Percentiles rank a stretch among this genome's conserved stretches.
phyloP scores from a whole-genome alignment of 2,888 invertebrate genomes.

The Polylopha cassiicola region DNA sequence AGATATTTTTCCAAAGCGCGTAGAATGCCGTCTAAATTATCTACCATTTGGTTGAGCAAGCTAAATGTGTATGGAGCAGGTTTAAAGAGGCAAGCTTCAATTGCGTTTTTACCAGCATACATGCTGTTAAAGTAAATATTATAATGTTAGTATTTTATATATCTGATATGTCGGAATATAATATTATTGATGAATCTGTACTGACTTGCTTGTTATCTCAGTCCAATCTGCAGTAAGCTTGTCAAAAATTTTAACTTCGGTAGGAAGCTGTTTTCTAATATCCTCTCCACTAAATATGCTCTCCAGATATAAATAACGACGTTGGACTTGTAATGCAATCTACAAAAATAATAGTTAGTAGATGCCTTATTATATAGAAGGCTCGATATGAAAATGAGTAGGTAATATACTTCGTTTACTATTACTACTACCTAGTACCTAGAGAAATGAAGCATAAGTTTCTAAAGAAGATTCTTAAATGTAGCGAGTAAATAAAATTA shows the following conservation, averaged over 20 bases:
- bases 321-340: slow-evolving; percentile 86
- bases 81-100: slow-evolving; percentile 79
- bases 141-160: neutral
- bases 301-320: slow-evolving; percentile 91
- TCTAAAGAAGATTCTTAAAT: too few relatives aligned
- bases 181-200: slow-evolving; percentile 11
- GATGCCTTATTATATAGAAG: too few relatives aligned
- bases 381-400: too few relatives aligned
- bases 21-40: slow-evolving; percentile 87
- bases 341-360: slow-evolving; percentile 31
- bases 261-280: slow-evolving; percentile 88
- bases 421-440: too few relatives aligned
- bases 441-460: neutral
- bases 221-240: slow-evolving; percentile 84
- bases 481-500: too few relatives aligned
- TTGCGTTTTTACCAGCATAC: slow-evolving; percentile 73
- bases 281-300: slow-evolving; percentile 93
- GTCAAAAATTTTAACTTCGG: slow-evolving; percentile 86
- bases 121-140: slow-evolving; percentile 51
- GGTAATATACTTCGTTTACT: too few relatives aligned
- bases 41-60: slow-evolving; percentile 83
- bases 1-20: slow-evolving; percentile 90
- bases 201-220: slow-evolving; percentile 78
- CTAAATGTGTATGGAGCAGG: slow-evolving; percentile 80
- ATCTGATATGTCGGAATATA: neutral